Evolutionary conservation across 2,113 vertebrate genomes (phyloP).

Genomic region (Pseudois nayaur): DNA sequence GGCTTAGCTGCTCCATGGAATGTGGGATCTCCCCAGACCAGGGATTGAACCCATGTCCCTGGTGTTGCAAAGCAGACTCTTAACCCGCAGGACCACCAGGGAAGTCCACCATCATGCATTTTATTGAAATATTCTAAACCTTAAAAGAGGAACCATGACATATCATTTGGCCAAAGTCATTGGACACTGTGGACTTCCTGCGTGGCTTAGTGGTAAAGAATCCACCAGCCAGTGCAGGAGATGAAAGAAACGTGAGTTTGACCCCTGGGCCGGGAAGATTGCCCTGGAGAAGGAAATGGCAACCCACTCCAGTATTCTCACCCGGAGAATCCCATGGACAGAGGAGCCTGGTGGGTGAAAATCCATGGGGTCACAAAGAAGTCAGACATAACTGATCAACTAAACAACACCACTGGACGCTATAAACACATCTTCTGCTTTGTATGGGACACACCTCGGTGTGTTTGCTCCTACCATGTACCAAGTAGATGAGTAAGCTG

Average conservation of each 20-base stretch:
- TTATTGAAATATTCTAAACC: too few relatives aligned
- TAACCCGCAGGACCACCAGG: too few relatives aligned
- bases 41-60: too few relatives aligned
- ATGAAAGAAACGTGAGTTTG: neutral
- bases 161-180: too few relatives aligned
- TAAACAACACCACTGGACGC: fast-evolving
- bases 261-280: neutral
- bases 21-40: too few relatives aligned
- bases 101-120: too few relatives aligned
- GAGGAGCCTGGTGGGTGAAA: neutral
- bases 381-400: neutral
- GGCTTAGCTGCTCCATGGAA: fast-evolving
- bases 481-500: neutral
- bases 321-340: neutral
- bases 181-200: too few relatives aligned
- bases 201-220: neutral
- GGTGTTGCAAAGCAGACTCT: too few relatives aligned
- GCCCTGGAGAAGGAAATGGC: neutral
- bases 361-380: neutral
- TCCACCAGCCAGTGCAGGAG: fast-evolving
- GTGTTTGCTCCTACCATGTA: neutral
- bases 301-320: neutral
- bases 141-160: too few relatives aligned
- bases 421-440: neutral
- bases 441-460: too few relatives aligned